Evolutionary conservation across 92 coral and sea anemone species (phyloP).

Genomic region (Pocillopora meandrina): DNA sequence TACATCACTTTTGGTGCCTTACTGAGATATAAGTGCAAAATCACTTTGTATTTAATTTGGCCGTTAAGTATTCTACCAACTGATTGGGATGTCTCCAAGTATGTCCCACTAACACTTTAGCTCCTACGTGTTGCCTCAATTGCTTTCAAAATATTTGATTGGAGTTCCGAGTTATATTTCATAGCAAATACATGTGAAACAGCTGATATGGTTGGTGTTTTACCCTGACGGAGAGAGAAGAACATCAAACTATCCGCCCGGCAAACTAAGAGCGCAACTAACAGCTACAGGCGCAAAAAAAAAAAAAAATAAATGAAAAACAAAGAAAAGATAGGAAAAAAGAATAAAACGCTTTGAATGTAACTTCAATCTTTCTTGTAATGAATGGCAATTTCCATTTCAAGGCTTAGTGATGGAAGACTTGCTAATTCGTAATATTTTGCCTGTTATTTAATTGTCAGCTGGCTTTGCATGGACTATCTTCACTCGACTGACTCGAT

Average conservation of each 20-base stretch:
- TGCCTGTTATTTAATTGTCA: too few species aligned
- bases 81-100: background rate
- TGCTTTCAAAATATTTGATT: constrained; percentile 23
- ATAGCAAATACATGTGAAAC: background rate
- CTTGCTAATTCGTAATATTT: too few species aligned
- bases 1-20: background rate
- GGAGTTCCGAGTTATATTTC: constrained; percentile 21
- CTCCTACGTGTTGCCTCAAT: constrained; percentile 14
- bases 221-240: background rate
- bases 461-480: too few species aligned
- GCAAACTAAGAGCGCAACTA: background rate
- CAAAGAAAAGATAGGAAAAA: too few species aligned
- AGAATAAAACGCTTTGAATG: too few species aligned
- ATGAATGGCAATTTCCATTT: too few species aligned
- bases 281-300: background rate
- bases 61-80: background rate
- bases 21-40: background rate
- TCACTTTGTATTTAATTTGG: constrained; percentile 3
- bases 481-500: too few species aligned
- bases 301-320: too few species aligned
- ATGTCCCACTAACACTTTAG: constrained; percentile 8
- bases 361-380: too few species aligned
- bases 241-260: too few species aligned
- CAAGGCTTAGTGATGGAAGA: too few species aligned
- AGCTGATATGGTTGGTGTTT: constrained; percentile 9